Evolutionary conservation across 2,797 vertebrate species (phyloP), one percentile per base, ranked within the genome.

Genomic region (Sparidentex hasta): DNA sequence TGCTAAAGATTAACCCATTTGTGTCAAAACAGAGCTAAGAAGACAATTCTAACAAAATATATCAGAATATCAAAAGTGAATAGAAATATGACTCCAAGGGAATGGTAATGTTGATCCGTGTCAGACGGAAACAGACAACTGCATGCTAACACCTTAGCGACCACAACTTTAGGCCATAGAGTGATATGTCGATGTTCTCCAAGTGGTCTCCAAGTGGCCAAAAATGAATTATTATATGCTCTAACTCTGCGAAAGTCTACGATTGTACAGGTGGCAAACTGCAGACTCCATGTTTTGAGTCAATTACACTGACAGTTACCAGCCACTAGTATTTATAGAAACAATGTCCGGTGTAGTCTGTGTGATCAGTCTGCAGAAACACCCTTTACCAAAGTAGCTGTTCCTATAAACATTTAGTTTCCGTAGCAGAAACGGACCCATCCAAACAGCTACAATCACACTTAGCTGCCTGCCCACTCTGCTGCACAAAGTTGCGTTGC

Each of bases 361-460:
- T 43, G 20, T 16, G 29, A 21, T 18, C 16, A 16, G 27, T 18
- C 16, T 23, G 38, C 6, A 16, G 5, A 52, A 27, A 16, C 11
- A n/a, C 11, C 6, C 21, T 47, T 23, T 46, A 43, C n/a, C 43
- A 58, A 33, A 54, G 33, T 18, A 33, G 21, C 44, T 18, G 27
- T 27, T 6, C 21, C 29, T 6, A 17, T 33, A 59, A 41, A 41
- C 50, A 7, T 7, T 12, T 58, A 6, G 1, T 55, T 47, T 64
- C 7, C 21, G 11, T 23, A 9, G 27, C n/a, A 59, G 46, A 64
- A 51, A 56, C 33, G 9, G 12, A 4, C 41, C 71, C 52, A 54
- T 63, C 74, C 48, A 74, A 43, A 56, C 64, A 33, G 64, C 62
- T 56, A 58, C 64, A 74, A 14, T 65, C 52, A 46, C 44, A 29